These are phyloP conservation scores for Gila robusta DNA, from an alignment of 2,797 vertebrate genomes.

Conservation along the genomic window DNA sequence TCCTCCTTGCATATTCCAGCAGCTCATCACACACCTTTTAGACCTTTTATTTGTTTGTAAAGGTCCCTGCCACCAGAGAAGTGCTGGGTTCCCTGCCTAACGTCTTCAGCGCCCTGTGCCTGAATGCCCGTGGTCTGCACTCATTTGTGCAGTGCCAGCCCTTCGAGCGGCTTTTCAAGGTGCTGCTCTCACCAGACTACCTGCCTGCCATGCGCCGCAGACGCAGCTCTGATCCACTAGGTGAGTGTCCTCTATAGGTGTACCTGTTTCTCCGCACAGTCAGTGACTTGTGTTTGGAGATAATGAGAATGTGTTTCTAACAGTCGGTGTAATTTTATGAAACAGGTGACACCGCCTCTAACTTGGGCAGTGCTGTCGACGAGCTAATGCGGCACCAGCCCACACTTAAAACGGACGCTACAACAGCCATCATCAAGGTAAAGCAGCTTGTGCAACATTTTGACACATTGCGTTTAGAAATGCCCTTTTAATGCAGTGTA, in stretches of 20 bases:
- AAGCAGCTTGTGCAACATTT: neutral
- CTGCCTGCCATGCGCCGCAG: conserved; percentile 94
- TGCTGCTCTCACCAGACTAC: conserved; percentile 97
- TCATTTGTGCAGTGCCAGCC: conserved; percentile 98
- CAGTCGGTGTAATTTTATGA: conserved; percentile 8
- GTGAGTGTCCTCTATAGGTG: conserved; percentile 75
- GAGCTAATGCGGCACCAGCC: conserved; percentile 98
- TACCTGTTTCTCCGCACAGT: neutral
- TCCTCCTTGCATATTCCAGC: conserved; percentile 3
- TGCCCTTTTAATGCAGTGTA: neutral
- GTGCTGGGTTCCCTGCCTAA: conserved; percentile 96
- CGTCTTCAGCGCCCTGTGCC: conserved; percentile 95
- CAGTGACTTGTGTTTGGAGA: neutral
- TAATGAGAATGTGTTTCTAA: neutral
- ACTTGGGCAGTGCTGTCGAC: conserved; percentile 95
- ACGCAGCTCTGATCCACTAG: conserved; percentile 94
- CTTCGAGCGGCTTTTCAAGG: conserved; percentile 97
- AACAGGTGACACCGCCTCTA: conserved; percentile 96
- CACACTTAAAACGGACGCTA: conserved; percentile 96
- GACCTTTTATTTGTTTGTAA: conserved; percentile 64
- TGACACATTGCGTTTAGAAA: neutral
- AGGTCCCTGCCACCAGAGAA: conserved; percentile 96
- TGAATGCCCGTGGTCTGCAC: conserved; percentile 95
- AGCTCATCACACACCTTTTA: neutral
- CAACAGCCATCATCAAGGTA: conserved; percentile 97